Conservation (phyloP, 2,113 vertebrate species). For the Brachypodius melanocephalos region DNA sequence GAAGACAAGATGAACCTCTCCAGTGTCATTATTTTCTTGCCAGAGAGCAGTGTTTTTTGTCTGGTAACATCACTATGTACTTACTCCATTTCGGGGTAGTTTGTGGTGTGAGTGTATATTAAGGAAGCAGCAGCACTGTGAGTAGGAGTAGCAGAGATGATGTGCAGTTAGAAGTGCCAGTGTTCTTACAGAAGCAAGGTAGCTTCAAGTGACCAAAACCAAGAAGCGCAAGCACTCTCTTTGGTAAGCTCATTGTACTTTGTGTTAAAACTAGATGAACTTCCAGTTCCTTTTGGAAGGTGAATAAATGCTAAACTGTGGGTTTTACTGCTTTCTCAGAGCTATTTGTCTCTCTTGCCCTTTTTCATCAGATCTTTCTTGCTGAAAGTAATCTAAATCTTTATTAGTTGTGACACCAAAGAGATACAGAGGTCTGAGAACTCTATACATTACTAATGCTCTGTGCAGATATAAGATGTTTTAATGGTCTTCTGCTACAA, state of each 20-base stretch:
- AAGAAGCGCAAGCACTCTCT: not conserved
- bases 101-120: not conserved
- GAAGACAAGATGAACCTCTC: not conserved
- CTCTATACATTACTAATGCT: not conserved
- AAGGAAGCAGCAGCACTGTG: not conserved
- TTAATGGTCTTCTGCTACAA: not conserved
- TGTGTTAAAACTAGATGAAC: not conserved
- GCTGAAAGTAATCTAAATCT: not conserved
- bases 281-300: not conserved
- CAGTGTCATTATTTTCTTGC: not conserved
- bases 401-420: not conserved
- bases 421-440: not conserved
- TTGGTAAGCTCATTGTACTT: not conserved
- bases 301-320: not conserved
- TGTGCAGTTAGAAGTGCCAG: not conserved
- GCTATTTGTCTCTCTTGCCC: not conserved
- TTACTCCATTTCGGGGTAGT: accelerated
- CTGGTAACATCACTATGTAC: not conserved
- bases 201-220: not conserved
- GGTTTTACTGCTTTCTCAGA: not conserved
- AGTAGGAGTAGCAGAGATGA: not conserved
- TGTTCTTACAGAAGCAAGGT: not conserved
- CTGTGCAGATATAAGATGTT: not conserved
- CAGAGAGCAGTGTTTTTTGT: not conserved
- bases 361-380: not conserved